Conservation (phyloP, 2,113 vertebrate genomes). For the Promerops cafer region DNA sequence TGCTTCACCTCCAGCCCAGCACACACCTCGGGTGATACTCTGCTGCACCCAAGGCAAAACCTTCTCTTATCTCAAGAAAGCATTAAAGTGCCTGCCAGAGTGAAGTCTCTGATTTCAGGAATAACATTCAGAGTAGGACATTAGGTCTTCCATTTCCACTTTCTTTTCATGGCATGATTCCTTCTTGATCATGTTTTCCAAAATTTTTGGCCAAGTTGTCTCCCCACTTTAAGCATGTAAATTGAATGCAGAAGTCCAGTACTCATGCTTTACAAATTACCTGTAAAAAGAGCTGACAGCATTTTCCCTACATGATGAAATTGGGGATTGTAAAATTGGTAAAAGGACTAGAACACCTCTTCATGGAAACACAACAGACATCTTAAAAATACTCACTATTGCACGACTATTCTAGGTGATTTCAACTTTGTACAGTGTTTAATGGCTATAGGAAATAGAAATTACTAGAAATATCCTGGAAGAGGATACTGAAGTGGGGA, state of each 20-base stretch:
- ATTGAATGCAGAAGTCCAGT: background rate
- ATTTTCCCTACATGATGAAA: background rate
- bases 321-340: background rate
- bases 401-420: background rate
- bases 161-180: background rate
- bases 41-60: background rate
- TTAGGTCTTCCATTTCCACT: background rate
- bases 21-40: background rate
- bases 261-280: background rate
- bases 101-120: background rate
- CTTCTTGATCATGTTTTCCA: background rate
- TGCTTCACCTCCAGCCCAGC: background rate
- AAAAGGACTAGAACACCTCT: background rate
- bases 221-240: background rate
- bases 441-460: background rate
- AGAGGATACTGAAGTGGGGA: background rate
- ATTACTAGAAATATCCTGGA: background rate
- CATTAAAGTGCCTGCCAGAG: background rate
- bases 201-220: background rate
- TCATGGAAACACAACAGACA: background rate
- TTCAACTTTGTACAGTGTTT: background rate
- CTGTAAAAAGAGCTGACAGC: background rate
- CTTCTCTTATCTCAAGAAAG: background rate
- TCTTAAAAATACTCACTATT: background rate
- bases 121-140: background rate